These are phyloP conservation scores for Melanotaenia parkinsoni DNA, from an alignment of 2,797 vertebrate species.

Conservation along the genomic window DNA sequence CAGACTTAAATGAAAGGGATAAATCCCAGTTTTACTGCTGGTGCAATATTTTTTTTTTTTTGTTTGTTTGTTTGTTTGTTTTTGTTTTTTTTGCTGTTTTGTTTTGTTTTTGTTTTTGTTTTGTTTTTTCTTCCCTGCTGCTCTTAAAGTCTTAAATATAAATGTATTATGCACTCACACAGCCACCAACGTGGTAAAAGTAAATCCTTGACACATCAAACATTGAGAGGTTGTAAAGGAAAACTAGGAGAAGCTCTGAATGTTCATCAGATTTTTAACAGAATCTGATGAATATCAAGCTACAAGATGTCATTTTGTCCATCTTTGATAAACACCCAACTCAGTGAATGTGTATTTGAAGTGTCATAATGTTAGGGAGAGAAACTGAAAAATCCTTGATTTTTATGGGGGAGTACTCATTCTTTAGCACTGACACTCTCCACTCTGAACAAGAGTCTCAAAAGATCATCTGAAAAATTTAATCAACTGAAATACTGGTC, in stretches of 20 bases:
- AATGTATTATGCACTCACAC: not conserved
- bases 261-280: not conserved
- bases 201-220: too few species aligned
- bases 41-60: not conserved
- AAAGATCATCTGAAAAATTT: not conserved
- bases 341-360: too few species aligned
- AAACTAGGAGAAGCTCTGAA: too few species aligned
- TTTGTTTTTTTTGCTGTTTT: not conserved
- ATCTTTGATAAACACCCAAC: not conserved
- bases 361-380: not conserved
- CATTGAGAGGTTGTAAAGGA: too few species aligned
- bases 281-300: not conserved
- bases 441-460: not conserved
- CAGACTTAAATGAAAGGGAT: too few species aligned
- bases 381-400: not conserved
- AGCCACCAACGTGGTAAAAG: too few species aligned
- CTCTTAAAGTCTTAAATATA: not conserved
- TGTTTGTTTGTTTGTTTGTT: not conserved
- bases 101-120: not conserved
- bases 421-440: not conserved
- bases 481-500: not conserved
- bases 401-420: not conserved
- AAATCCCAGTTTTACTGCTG: not conserved
- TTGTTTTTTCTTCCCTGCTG: too few species aligned
- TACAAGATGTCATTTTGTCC: not conserved